These are phyloP conservation scores for Dicranocentrus wangi DNA, from an alignment of 2,888 invertebrate species.

Conservation along the genomic window DNA sequence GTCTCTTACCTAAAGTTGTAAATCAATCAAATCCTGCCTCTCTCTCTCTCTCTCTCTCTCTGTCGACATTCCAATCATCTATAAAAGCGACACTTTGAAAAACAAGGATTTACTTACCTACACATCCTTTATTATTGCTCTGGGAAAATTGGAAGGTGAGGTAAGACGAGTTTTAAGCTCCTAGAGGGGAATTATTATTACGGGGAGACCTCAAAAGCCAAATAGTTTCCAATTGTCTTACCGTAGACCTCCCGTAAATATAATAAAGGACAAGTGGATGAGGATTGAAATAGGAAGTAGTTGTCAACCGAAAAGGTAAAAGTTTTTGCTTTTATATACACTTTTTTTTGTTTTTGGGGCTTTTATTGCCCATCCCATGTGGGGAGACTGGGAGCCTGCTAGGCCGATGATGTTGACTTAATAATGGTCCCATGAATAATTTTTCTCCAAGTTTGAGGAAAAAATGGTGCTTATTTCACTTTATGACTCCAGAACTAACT, in stretches of 20 bases:
- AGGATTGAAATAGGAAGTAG: neutral
- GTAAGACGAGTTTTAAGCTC: neutral
- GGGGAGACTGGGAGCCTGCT: neutral
- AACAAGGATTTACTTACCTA: slow-evolving; percentile 30
- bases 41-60: neutral
- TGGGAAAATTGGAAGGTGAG: slow-evolving; percentile 7
- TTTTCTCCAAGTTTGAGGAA: slow-evolving; percentile 9
- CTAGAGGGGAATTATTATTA: slow-evolving; percentile 15
- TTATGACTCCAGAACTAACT: slow-evolving; percentile 27
- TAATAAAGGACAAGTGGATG: neutral
- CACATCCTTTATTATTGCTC: slow-evolving; percentile 51
- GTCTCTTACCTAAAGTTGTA: neutral
- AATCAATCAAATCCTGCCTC: slow-evolving; percentile 18
- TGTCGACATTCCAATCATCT: slow-evolving; percentile 60
- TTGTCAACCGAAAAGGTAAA: slow-evolving; percentile 17
- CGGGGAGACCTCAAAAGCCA: slow-evolving; percentile 20
- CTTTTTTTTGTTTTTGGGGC: neutral
- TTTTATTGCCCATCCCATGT: neutral
- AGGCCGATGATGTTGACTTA: slow-evolving; percentile 26
- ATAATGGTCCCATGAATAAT: slow-evolving; percentile 32
- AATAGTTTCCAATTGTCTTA: slow-evolving; percentile 28
- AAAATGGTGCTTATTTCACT: slow-evolving; percentile 12
- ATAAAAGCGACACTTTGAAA: slow-evolving; percentile 35
- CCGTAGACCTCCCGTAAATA: slow-evolving; percentile 48
- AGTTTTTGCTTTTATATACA: too few relatives aligned